Percentiles rank a stretch among this genome's conserved stretches.
Conservation (phyloP, 2,797 vertebrate species). For the Phoeniculus purpureus region DNA sequence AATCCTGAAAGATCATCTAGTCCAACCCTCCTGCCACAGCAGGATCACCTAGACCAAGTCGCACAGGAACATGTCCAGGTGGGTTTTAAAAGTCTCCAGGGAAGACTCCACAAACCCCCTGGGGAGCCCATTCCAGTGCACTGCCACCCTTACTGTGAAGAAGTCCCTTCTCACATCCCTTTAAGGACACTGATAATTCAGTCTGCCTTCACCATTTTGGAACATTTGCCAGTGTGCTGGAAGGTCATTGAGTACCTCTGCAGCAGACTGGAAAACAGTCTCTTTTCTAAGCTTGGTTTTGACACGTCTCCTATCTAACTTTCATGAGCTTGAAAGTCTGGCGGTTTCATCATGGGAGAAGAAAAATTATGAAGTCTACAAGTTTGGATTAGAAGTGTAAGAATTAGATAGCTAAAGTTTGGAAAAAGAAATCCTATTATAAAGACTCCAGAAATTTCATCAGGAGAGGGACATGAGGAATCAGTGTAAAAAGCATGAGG, state of each 20-base stretch:
- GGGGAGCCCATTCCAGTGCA: too few relatives aligned
- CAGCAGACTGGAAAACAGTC: slow-evolving; percentile 10
- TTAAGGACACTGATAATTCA: background rate
- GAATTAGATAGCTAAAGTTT: background rate
- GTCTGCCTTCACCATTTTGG: background rate
- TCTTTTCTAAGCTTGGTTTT: slow-evolving; percentile 6
- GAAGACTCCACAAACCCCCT: too few relatives aligned
- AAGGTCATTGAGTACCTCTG: background rate
- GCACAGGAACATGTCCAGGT: too few relatives aligned
- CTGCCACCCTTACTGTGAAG: too few relatives aligned
- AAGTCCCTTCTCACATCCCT: background rate
- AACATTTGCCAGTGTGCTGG: background rate
- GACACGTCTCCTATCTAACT: slow-evolving; percentile 1
- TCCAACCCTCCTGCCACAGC: too few relatives aligned
- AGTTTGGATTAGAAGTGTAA: background rate
- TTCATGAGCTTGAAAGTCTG: background rate
- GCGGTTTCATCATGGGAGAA: background rate
- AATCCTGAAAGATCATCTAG: too few relatives aligned
- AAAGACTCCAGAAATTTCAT: background rate
- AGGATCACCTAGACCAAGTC: too few relatives aligned
- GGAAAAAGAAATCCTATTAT: background rate
- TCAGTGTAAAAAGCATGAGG: background rate
- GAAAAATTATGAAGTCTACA: background rate
- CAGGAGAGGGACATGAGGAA: background rate
- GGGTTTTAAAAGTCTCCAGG: too few relatives aligned